A percentile compares a stretch with the other conserved stretches of the same genome.
Conservation (phyloP, 1,140 invertebrate genomes). For the Lepidostoma basale region DNA sequence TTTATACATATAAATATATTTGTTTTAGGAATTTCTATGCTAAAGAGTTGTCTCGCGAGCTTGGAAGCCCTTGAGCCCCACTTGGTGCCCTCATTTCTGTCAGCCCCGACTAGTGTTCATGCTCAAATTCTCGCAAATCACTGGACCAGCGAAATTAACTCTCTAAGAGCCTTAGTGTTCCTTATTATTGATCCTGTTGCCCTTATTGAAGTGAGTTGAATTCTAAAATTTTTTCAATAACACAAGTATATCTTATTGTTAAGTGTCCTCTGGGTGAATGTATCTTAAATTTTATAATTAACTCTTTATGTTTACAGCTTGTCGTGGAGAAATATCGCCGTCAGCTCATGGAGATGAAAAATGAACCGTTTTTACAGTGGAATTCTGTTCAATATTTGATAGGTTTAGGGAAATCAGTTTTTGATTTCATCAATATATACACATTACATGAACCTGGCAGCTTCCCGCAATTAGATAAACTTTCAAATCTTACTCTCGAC, state of each 20-base stretch:
- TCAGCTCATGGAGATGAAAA: conserved; percentile 49
- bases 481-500: conserved; percentile 49
- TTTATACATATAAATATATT: conserved; percentile 17
- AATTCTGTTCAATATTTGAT: conserved; percentile 51
- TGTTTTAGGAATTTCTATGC: conserved; percentile 62
- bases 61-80: conserved; percentile 70
- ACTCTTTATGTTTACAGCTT: conserved; percentile 48
- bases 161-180: conserved; percentile 63
- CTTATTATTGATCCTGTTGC: conserved; percentile 70
- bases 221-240: conserved; percentile 1
- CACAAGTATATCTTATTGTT: not conserved
- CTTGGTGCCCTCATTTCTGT: conserved; percentile 64
- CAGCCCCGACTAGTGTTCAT: conserved; percentile 56
- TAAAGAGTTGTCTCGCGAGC: conserved; percentile 68
- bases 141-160: conserved; percentile 65
- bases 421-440: conserved; percentile 55
- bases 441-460: conserved; percentile 53
- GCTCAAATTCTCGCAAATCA: conserved; percentile 60
- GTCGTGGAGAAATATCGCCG: conserved; percentile 55
- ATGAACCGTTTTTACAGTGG: conserved; percentile 48
- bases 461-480: conserved; percentile 48
- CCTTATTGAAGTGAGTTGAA: conserved; percentile 65
- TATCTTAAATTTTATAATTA: not conserved
- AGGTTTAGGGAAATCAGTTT: conserved; percentile 52
- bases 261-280: too few relatives aligned